Percentiles rank a stretch among this genome's conserved stretches.
phyloP scores from a whole-genome alignment of 2,888 invertebrate genomes.

The Coenonympha arcania region DNA sequence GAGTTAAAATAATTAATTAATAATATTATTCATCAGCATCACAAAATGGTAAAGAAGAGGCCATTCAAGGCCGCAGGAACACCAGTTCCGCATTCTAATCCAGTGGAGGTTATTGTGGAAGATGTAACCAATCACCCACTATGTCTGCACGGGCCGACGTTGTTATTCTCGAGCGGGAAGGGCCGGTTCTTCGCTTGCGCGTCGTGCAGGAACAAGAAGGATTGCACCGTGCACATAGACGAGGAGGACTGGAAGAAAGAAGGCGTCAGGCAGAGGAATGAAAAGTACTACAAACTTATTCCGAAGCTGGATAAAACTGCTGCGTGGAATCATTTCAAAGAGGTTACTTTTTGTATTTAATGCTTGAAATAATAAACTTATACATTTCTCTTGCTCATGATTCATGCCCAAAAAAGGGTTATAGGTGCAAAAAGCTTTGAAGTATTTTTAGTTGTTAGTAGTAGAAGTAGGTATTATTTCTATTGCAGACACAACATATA shows the following conservation, averaged over 20 bases:
- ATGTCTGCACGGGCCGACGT: conserved; percentile 84
- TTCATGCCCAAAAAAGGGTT: no score
- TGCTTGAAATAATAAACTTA: no score
- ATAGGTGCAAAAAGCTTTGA: no score
- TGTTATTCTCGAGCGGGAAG: conserved; percentile 77
- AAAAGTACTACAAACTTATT: conserved; percentile 60
- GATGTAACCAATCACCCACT: conserved; percentile 77
- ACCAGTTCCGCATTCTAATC: conserved; percentile 35
- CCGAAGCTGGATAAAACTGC: conserved; percentile 69
- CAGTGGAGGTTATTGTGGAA: conserved; percentile 71
- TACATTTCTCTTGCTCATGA: no score
- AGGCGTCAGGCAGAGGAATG: conserved; percentile 58
- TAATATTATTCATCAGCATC: background rate
- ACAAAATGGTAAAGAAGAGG: conserved; percentile 55
- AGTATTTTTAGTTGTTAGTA: no score
- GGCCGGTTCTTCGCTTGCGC: conserved; percentile 86
- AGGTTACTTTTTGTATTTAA: conserved; percentile 45
- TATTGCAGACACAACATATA: no score
- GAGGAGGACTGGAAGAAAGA: conserved; percentile 72
- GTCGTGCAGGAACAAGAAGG: conserved; percentile 84
- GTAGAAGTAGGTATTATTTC: no score
- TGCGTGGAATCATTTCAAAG: conserved; percentile 67
- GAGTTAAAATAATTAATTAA: no score
- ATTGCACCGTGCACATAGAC: conserved; percentile 80
- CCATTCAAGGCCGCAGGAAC: conserved; percentile 39